Conservation (phyloP, 2,888 invertebrate genomes). For the Eumerus sabulonum region DNA sequence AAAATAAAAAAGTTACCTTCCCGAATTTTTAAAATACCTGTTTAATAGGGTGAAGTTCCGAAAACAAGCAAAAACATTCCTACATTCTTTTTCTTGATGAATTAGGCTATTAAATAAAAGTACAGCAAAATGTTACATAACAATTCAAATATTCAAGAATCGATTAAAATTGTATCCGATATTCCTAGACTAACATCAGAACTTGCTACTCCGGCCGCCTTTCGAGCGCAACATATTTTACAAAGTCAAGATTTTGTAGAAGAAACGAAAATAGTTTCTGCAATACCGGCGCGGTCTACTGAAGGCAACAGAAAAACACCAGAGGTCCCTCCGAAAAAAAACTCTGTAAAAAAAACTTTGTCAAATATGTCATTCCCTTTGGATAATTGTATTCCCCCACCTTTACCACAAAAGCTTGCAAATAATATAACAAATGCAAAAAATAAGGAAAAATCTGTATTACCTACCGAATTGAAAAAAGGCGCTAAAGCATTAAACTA, state of each 20-base stretch:
- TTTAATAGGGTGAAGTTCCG: no score
- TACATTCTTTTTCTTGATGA: no score
- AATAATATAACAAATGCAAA: conserved; percentile 74
- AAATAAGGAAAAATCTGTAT: conserved; percentile 75
- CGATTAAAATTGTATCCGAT: conserved; percentile 75
- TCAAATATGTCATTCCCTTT: conserved; percentile 71
- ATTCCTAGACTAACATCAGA: conserved; percentile 78
- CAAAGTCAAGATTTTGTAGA: conserved; percentile 64
- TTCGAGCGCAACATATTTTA: conserved; percentile 77
- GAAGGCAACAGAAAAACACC: conserved; percentile 76
- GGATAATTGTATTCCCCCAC: conserved; percentile 73
- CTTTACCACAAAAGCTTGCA: conserved; percentile 76
- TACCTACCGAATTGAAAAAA: conserved; percentile 73
- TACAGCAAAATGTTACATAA: no score
- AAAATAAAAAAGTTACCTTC: no score
- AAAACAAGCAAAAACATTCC: no score
- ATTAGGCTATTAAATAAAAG: no score
- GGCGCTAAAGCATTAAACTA: conserved; percentile 76
- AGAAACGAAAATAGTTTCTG: conserved; percentile 74
- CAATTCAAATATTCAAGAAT: no score
- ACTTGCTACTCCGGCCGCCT: conserved; percentile 78
- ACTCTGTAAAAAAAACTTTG: conserved; percentile 75
- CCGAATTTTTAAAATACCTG: no score
- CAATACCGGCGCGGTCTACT: conserved; percentile 77
- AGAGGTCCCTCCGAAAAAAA: conserved; percentile 79